Percentiles rank a stretch among this genome's conserved stretches.
Evolutionary conservation across 2,113 vertebrate genomes (phyloP).

Genomic region (Paradoxurus hermaphroditus): DNA sequence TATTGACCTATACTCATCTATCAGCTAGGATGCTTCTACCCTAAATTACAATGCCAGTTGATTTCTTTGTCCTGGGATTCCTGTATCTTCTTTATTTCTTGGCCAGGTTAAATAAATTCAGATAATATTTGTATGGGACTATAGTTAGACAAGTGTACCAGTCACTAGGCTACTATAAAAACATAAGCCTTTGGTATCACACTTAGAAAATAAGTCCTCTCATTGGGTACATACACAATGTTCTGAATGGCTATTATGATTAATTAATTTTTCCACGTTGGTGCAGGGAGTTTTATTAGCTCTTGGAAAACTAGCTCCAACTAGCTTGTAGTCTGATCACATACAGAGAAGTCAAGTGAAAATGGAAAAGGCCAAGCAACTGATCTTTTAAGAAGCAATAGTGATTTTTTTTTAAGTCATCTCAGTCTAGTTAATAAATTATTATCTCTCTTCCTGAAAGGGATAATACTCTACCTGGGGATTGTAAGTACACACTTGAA

Average conservation of each 20-base stretch:
- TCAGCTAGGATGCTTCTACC: neutral
- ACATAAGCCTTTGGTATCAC: constrained; percentile 63
- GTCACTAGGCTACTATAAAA: constrained; percentile 64
- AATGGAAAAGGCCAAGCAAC: constrained; percentile 54
- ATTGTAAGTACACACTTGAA: neutral
- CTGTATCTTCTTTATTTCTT: constrained; percentile 47
- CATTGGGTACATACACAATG: constrained; percentile 65
- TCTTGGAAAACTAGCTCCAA: constrained; percentile 69
- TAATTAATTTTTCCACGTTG: constrained; percentile 72
- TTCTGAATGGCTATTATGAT: constrained; percentile 56
- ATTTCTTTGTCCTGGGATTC: constrained; percentile 22
- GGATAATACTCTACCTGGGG: neutral
- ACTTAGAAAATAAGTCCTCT: constrained; percentile 46
- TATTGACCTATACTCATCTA: neutral
- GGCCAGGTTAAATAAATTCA: constrained; percentile 17
- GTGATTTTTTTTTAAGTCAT: constrained; percentile 55
- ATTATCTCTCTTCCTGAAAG: neutral
- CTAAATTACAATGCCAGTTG: constrained; percentile 15
- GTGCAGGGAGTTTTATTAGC: constrained; percentile 59
- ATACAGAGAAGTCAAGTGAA: constrained; percentile 49
- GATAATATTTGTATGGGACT: constrained; percentile 70
- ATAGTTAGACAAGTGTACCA: constrained; percentile 55
- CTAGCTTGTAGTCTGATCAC: constrained; percentile 65
- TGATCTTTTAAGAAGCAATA: constrained; percentile 58
- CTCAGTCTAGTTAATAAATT: constrained; percentile 40